Base-by-base conservation (phyloP, 2,888 invertebrate species). In the Camptogramma bilineatum region DNA sequence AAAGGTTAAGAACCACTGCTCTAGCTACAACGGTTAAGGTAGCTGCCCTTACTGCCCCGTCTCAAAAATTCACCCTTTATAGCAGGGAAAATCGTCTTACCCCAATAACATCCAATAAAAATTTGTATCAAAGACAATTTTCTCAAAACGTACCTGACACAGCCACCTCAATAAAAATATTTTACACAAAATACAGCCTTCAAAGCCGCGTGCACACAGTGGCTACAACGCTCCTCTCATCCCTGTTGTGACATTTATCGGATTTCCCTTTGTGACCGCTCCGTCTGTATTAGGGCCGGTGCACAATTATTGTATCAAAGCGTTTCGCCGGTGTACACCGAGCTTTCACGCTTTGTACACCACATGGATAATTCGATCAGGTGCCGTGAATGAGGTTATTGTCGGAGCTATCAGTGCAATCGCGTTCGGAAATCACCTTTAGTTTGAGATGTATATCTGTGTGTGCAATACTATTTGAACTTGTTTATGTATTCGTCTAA, bases 161-260 rank as follows among this genome's bases (percentile, higher is more conserved):
- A 16, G 13, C n/a, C 48, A 4, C n/a, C n/a, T n/a, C 21, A 50
- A 51, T 51, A 58, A 51, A 58, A 51, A 58, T 51, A 58, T 65
- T 69, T 69, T 68, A 53, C 64, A 54, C 21, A 57, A 48, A 59
- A 63, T 46, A 53, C 53, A 39, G 44, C 28, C 16, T 57, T 47
- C 19, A 63, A 57, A 62, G 52, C 13, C 50, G 51, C 28, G 31
- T 44, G 42, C 39, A 28, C 51, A 57, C 44, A 66, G 55, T 60
- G 47, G 59, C 39, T 64, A 73, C 70, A 73, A 72, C 71, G 72
- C 55, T 57, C 52, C 68, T 69, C 69, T 69, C 69, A 69, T 72
- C 61, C 71, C 69, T 56, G 78, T 74, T 76, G 73, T 81, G 80
- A 81, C 81, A 77, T 82, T 82, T 79, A 82, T 82, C 77, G 75